Evolutionary conservation across 2,888 invertebrate species (phyloP).

Genomic region (Orthosia gracilis): DNA sequence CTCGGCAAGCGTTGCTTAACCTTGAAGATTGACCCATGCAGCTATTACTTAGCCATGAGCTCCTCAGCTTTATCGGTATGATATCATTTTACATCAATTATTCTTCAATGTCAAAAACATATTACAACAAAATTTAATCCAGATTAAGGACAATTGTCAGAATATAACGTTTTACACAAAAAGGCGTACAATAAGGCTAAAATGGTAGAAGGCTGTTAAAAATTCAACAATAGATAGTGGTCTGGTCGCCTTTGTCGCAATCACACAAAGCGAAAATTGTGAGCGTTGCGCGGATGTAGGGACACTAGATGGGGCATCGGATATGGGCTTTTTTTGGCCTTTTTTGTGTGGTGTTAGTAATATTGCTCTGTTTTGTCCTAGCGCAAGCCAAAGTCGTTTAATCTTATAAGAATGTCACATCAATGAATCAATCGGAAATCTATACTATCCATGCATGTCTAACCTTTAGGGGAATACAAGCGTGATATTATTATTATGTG

Average conservation of each 20-base stretch:
- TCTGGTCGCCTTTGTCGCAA: constrained; percentile 70
- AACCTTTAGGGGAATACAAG: too few relatives aligned
- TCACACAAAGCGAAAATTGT: constrained; percentile 72
- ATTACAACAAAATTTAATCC: constrained; percentile 23
- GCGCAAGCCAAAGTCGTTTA: neutral
- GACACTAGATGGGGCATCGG: constrained; percentile 53
- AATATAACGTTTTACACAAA: constrained; percentile 64
- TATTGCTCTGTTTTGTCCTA: neutral
- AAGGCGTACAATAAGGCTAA: constrained; percentile 66
- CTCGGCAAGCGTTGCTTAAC: too few relatives aligned
- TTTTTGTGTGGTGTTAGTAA: neutral
- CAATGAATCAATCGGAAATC: too few relatives aligned
- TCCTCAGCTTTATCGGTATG: too few relatives aligned
- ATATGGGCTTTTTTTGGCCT: neutral
- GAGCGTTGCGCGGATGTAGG: constrained; percentile 49
- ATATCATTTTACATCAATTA: neutral
- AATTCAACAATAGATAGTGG: constrained; percentile 78
- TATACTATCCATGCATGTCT: too few relatives aligned
- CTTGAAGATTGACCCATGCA: too few relatives aligned
- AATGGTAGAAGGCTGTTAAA: constrained; percentile 73
- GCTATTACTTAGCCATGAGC: too few relatives aligned
- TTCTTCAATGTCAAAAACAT: neutral
- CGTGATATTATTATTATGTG: too few relatives aligned
- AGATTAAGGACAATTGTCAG: constrained; percentile 43
- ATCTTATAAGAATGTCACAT: too few relatives aligned